Evolutionary conservation across 2,797 vertebrate genomes (phyloP).

Genomic region (Coregonus suidteri): DNA sequence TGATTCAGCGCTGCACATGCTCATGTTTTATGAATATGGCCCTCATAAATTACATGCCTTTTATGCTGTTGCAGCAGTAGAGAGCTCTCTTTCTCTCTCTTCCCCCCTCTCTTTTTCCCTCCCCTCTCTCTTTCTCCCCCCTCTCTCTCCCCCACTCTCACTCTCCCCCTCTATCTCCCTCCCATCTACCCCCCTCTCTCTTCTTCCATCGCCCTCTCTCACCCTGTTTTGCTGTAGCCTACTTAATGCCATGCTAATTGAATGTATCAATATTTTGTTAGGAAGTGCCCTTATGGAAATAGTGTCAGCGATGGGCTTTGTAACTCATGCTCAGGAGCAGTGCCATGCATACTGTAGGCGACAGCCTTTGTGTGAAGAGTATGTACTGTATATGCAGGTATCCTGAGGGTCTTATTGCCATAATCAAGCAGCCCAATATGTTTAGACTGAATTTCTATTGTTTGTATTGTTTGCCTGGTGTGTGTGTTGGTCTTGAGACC

Average conservation of each 20-base stretch:
- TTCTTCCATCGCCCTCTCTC: neutral
- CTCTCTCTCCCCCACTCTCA: neutral
- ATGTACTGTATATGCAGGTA: no score
- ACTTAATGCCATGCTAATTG: constrained; percentile 35
- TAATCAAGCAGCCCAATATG: no score
- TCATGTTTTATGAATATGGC: constrained; percentile 73
- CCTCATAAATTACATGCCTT: constrained; percentile 62
- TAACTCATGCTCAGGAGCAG: constrained; percentile 3
- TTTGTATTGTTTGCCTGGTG: neutral
- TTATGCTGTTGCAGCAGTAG: constrained; percentile 54
- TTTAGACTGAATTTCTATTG: no score
- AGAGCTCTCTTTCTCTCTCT: neutral
- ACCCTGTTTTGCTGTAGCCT: neutral
- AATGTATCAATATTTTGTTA: constrained; percentile 31
- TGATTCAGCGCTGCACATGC: constrained; percentile 66
- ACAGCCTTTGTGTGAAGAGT: neutral
- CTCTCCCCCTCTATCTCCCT: constrained; percentile 1
- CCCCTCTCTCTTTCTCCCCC: neutral
- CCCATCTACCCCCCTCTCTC: neutral
- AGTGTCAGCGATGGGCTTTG: constrained; percentile 5
- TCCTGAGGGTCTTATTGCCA: no score
- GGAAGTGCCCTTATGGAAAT: constrained; percentile 13
- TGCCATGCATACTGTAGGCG: neutral
- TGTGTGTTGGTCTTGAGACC: neutral
- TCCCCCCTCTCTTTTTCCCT: neutral